These are phyloP conservation scores for Antechinus stuartii DNA, from an alignment of 2,113 vertebrate genomes.

Conservation along the genomic window DNA sequence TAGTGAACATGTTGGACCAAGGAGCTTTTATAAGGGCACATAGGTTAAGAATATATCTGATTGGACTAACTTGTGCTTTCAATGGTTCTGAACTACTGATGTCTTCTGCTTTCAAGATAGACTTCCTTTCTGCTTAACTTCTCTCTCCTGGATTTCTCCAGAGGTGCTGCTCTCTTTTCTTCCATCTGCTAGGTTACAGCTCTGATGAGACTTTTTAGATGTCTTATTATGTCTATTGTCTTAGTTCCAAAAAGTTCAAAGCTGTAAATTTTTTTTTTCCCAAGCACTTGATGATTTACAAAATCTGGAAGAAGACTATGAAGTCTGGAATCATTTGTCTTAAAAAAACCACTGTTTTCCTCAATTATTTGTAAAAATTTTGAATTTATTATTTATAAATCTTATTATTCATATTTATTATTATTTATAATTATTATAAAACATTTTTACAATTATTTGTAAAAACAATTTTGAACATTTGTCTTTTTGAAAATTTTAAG, in stretches of 20 bases:
- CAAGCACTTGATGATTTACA: not conserved
- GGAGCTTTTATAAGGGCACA: too few relatives aligned
- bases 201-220: not conserved
- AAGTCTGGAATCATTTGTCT: not conserved
- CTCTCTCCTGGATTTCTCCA: not conserved
- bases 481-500: not conserved
- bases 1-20: not conserved
- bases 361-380: not conserved
- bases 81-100: not conserved
- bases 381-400: not conserved
- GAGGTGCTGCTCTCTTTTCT: not conserved
- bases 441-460: not conserved
- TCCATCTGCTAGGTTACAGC: not conserved
- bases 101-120: not conserved
- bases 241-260: not conserved
- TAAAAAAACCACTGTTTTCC: not conserved
- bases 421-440: too few relatives aligned
- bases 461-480: not conserved
- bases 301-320: not conserved
- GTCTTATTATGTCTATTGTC: not conserved
- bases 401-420: too few relatives aligned
- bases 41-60: not conserved
- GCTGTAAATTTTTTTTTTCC: not conserved
- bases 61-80: not conserved
- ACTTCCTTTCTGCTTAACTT: not conserved